phyloP scores from a whole-genome alignment of 2,797 vertebrate species.

The Liparis tanakae region DNA sequence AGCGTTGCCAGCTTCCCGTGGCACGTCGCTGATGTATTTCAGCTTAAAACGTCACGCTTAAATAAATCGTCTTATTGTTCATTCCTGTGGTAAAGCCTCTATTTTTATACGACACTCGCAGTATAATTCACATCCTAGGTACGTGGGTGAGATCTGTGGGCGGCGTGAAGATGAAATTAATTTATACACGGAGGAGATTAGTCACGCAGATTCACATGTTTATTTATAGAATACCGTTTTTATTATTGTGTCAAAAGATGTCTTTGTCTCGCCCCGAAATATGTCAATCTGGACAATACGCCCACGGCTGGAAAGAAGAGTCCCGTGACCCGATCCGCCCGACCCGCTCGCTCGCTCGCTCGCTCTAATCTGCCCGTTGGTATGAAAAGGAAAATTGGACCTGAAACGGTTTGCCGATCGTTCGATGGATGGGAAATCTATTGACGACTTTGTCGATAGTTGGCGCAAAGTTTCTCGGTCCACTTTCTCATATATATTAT shows the following conservation, averaged over 20 bases:
- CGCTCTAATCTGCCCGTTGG: background rate
- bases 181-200: background rate
- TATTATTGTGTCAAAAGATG: background rate
- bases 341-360: too few species aligned
- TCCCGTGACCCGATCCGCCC: too few species aligned
- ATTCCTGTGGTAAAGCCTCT: background rate
- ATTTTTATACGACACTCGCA: conserved; percentile 8
- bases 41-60: conserved; percentile 12
- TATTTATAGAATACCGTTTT: background rate
- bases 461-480: background rate
- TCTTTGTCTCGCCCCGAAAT: background rate
- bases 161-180: background rate
- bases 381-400: background rate
- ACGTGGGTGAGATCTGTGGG: background rate
- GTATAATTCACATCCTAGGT: conserved; percentile 10
- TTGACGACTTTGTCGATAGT: too few species aligned
- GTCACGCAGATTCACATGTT: background rate
- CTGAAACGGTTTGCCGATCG: background rate
- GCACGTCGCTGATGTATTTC: background rate
- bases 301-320: background rate
- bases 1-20: conserved; percentile 4
- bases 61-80: conserved; percentile 28
- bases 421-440: background rate
- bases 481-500: background rate
- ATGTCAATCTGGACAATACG: background rate